Conservation (phyloP, 2,888 invertebrate species). For the Lithophane ornitopus region DNA sequence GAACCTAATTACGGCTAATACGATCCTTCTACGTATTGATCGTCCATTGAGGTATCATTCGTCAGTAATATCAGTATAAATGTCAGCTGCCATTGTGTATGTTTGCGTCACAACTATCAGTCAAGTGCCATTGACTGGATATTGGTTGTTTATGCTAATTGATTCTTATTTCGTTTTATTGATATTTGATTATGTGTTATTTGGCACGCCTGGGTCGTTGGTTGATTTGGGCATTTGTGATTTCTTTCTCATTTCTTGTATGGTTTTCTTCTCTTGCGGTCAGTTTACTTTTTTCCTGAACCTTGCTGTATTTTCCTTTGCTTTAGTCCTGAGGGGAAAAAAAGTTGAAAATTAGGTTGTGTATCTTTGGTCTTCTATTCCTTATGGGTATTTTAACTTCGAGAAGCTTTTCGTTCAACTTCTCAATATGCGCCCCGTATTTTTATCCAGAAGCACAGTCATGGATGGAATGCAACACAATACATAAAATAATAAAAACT, state of each 20-base stretch:
- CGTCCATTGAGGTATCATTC: conserved; percentile 70
- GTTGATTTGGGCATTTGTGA: neutral
- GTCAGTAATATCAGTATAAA: conserved; percentile 64
- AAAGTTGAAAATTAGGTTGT: neutral
- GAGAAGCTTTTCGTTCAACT: neutral
- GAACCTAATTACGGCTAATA: conserved; percentile 63
- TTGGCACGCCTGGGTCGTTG: neutral
- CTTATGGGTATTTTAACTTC: neutral
- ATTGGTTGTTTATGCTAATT: conserved; percentile 59
- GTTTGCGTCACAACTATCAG: conserved; percentile 73
- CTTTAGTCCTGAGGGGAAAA: no score
- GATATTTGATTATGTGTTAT: conserved; percentile 26
- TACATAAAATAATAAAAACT: conserved; percentile 29
- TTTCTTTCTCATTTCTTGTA: neutral
- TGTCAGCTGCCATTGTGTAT: conserved; percentile 73
- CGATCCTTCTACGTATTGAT: conserved; percentile 68
- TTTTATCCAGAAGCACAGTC: conserved; percentile 4
- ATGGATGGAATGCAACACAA: neutral
- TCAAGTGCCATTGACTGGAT: conserved; percentile 47
- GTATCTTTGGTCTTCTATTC: neutral
- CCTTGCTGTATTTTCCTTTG: neutral
- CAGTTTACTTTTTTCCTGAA: neutral
- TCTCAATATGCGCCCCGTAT: neutral
- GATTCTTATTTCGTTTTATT: conserved; percentile 34
- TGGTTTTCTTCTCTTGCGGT: neutral